These are phyloP conservation scores for Galerucella calmariensis DNA, from an alignment of 2,888 invertebrate species.

Conservation along the genomic window DNA sequence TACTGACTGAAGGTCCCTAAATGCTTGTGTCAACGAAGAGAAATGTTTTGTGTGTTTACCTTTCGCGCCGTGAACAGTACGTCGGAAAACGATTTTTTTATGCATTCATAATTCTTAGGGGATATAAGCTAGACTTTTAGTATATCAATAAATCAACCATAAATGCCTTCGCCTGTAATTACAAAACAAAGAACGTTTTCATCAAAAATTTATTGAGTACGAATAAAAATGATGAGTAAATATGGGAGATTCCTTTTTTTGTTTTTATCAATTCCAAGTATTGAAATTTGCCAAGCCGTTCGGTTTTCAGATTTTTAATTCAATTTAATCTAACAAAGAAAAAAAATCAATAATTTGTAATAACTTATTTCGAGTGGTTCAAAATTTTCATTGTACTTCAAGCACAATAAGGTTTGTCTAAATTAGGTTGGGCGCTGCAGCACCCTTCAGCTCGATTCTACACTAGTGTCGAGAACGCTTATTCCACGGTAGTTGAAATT, in stretches of 20 bases:
- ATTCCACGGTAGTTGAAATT: slow-evolving; percentile 36
- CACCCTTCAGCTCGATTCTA: slow-evolving; percentile 32
- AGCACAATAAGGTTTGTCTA: slow-evolving; percentile 17
- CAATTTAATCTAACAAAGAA: no score
- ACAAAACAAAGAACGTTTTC: no score
- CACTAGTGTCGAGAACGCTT: slow-evolving; percentile 21
- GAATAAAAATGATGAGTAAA: no score
- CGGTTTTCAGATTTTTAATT: no score
- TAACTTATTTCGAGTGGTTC: no score
- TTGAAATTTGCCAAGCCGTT: no score
- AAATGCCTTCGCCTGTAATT: neutral
- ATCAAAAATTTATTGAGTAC: no score
- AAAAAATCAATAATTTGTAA: no score
- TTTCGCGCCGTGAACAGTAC: neutral
- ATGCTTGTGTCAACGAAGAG: neutral
- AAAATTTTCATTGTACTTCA: neutral
- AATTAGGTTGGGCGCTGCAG: slow-evolving; percentile 28
- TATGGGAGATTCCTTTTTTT: no score
- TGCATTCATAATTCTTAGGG: neutral
- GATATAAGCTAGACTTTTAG: neutral
- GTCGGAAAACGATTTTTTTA: neutral
- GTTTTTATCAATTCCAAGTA: no score
- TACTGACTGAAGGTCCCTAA: slow-evolving; percentile 1
- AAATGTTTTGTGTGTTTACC: neutral
- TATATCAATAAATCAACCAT: neutral